Conservation (phyloP, 2,888 invertebrate species). For the Cryptus armator region DNA sequence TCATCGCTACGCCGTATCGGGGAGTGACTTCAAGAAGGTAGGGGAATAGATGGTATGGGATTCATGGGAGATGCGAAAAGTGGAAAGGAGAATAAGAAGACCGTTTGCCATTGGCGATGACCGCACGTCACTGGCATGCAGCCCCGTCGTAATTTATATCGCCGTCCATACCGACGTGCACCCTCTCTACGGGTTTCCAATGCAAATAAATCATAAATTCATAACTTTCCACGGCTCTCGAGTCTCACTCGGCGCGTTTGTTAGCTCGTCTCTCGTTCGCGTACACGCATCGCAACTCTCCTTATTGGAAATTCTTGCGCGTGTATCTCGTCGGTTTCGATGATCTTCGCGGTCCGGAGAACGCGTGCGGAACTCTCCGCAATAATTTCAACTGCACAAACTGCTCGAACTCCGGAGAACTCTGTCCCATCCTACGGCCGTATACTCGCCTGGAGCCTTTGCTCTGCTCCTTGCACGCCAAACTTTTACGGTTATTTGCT, state of each 20-base stretch:
- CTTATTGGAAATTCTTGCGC: background rate
- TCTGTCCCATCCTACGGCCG: background rate
- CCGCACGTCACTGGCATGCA: slow-evolving; percentile 81
- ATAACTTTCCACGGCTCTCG: slow-evolving; percentile 70
- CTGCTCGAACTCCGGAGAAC: background rate
- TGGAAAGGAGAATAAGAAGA: slow-evolving; percentile 62
- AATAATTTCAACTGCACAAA: background rate
- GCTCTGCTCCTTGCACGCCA: slow-evolving; percentile 23
- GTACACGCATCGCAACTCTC: background rate
- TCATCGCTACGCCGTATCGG: slow-evolving; percentile 53
- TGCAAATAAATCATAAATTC: slow-evolving; percentile 82
- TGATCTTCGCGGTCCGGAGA: background rate
- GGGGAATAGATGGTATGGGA: slow-evolving; percentile 24
- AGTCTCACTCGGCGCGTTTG: slow-evolving; percentile 4
- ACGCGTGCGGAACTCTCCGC: background rate
- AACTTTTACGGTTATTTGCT: slow-evolving; percentile 65
- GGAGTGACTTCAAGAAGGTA: slow-evolving; percentile 9
- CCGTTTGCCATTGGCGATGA: slow-evolving; percentile 80
- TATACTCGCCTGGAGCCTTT: background rate
- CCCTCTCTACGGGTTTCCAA: slow-evolving; percentile 59
- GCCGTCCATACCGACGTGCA: slow-evolving; percentile 67
- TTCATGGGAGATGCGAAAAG: slow-evolving; percentile 46
- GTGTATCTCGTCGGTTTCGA: background rate
- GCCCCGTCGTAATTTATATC: slow-evolving; percentile 81
- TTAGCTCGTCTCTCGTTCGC: background rate